Conservation (phyloP, 2,797 vertebrate species). For the Melanitta fusca region DNA sequence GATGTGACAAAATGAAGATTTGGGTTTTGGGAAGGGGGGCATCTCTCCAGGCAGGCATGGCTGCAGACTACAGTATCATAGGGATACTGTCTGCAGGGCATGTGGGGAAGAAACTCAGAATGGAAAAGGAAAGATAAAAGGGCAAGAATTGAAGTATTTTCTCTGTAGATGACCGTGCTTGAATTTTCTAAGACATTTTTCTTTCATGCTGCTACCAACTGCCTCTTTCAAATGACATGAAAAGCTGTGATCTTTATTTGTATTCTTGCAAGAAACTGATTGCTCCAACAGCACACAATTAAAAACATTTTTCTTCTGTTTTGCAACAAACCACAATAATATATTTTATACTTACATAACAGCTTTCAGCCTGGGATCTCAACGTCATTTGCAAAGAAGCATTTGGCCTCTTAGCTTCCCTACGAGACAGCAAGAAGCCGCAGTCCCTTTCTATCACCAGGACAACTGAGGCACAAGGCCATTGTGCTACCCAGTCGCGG, state of each 20-base stretch:
- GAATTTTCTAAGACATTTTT: conserved; percentile 9
- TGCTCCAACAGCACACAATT: not conserved
- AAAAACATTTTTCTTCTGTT: not conserved
- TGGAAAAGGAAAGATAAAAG: conserved; percentile 30
- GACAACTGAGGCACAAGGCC: not conserved
- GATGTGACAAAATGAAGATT: conserved; percentile 22
- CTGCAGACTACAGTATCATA: not conserved
- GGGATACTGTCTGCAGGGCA: not conserved
- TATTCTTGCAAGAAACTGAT: not conserved
- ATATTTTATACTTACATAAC: not conserved
- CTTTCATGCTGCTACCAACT: conserved; percentile 1
- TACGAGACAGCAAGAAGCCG: not conserved
- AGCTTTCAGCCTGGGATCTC: not conserved
- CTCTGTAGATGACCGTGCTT: not conserved
- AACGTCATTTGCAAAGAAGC: not conserved
- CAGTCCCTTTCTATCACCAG: not conserved
- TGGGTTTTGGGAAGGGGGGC: not conserved
- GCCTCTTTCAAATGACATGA: conserved; percentile 6
- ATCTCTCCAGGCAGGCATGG: not conserved
- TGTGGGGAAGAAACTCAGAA: not conserved
- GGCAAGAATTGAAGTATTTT: not conserved
- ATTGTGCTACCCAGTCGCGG: fast-evolving
- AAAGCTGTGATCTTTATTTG: conserved; percentile 39
- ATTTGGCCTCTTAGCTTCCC: not conserved
- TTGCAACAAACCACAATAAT: not conserved